Percentiles rank a stretch among this genome's conserved stretches.
Conservation (phyloP, 2,888 invertebrate genomes). For the Microchrysa polita region DNA sequence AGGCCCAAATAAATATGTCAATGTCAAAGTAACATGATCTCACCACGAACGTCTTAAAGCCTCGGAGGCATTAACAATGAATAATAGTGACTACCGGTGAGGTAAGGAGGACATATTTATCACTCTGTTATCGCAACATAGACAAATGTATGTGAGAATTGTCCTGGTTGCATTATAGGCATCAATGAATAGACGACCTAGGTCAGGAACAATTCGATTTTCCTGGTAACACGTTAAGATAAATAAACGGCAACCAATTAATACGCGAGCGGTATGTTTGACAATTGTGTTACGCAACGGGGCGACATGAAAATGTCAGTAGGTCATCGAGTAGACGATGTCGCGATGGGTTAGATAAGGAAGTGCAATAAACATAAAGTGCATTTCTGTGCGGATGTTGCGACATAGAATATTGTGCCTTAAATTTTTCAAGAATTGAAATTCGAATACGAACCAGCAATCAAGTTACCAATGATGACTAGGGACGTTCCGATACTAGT, state of each 20-base stretch:
- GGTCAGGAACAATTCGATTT: neutral
- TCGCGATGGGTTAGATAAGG: neutral
- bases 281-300: neutral
- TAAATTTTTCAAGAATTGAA: no score
- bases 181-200: neutral
- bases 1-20: conserved; percentile 9
- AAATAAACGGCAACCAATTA: conserved; percentile 6
- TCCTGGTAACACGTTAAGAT: conserved; percentile 2
- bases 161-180: neutral
- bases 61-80: neutral
- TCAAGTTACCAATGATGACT: no score
- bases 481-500: no score
- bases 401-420: no score
- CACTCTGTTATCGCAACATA: neutral
- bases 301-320: neutral
- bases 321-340: neutral
- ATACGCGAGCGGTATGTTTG: conserved; percentile 9
- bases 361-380: no score
- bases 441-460: no score
- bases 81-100: conserved; percentile 1
- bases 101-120: neutral
- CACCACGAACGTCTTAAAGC: neutral
- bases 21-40: neutral
- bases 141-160: neutral
- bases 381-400: no score